Percentiles rank a stretch among this genome's conserved stretches.
Conservation (phyloP, 2,797 vertebrate species). For the Chlorospingus flavigularis region DNA sequence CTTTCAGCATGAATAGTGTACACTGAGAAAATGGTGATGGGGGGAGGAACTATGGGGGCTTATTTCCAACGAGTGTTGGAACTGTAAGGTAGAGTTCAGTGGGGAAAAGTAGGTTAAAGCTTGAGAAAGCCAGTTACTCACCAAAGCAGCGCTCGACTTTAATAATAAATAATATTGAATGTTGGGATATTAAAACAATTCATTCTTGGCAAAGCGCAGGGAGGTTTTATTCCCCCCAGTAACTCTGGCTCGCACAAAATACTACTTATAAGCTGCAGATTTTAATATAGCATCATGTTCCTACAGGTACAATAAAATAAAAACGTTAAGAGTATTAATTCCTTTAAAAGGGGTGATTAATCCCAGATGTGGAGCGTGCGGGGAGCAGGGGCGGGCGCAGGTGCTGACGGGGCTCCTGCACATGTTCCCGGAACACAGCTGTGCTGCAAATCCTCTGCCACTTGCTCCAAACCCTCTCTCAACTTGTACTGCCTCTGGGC, state of each 20-base stretch:
- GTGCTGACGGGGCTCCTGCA: conserved; percentile 76
- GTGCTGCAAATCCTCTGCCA: conserved; percentile 72
- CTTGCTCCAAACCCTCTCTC: conserved; percentile 72
- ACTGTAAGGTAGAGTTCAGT: conserved; percentile 8
- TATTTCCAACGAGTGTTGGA: conserved; percentile 7
- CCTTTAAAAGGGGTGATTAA: conserved; percentile 75
- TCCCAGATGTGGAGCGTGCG: conserved; percentile 74
- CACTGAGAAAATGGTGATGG: background rate
- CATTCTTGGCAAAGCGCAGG: conserved; percentile 73
- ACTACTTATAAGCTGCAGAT: conserved; percentile 70
- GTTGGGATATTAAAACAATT: conserved; percentile 85
- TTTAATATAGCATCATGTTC: conserved; percentile 79
- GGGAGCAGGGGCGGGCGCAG: conserved; percentile 53
- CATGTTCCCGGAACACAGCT: conserved; percentile 76
- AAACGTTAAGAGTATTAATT: conserved; percentile 81
- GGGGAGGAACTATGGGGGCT: background rate
- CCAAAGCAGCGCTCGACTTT: conserved; percentile 68
- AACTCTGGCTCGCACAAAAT: conserved; percentile 71
- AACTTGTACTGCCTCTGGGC: conserved; percentile 80
- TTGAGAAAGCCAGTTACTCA: conserved; percentile 60
- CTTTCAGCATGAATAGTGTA: background rate
- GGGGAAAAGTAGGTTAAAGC: conserved; percentile 65
- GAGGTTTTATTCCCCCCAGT: conserved; percentile 72
- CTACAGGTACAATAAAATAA: conserved; percentile 82
- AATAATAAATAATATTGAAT: conserved; percentile 83